phyloP scores from a whole-genome alignment of 2,797 vertebrate genomes.

The Halcyon smyrnensis region DNA sequence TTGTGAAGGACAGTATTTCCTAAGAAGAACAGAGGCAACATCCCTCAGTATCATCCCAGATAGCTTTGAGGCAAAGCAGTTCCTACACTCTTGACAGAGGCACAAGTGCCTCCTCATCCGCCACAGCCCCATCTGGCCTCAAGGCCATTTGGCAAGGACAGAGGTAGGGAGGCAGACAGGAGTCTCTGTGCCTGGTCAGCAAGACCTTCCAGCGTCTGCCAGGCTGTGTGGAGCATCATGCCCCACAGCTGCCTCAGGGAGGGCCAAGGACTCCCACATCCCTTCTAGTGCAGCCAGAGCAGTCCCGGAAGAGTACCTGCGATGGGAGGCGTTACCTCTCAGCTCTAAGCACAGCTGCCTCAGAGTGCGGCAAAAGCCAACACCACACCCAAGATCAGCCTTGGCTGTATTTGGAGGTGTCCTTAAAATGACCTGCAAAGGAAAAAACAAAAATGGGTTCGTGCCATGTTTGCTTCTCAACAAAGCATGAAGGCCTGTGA shows the following conservation, averaged over 20 bases:
- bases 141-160: rapidly evolving
- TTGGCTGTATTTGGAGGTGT: neutral
- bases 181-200: neutral
- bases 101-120: neutral
- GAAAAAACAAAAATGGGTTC: neutral
- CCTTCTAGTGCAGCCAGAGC: neutral
- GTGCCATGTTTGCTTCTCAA: neutral
- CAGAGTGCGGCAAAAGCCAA: neutral
- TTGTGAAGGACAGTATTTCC: neutral
- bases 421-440: conserved; percentile 21
- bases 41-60: no score
- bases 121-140: neutral
- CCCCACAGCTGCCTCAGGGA: neutral
- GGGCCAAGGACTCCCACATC: neutral
- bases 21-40: no score
- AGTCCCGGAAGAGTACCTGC: neutral
- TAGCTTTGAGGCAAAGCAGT: neutral
- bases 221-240: rapidly evolving
- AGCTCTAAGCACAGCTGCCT: conserved; percentile 5
- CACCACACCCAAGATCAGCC: neutral
- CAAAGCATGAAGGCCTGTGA: neutral
- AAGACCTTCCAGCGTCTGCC: neutral
- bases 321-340: neutral
- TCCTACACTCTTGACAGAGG: neutral
- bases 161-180: neutral